A percentile compares a stretch with the other conserved stretches of the same genome.
Evolutionary conservation across 2,113 vertebrate genomes (phyloP).

Genomic region (Cinclus cinclus): DNA sequence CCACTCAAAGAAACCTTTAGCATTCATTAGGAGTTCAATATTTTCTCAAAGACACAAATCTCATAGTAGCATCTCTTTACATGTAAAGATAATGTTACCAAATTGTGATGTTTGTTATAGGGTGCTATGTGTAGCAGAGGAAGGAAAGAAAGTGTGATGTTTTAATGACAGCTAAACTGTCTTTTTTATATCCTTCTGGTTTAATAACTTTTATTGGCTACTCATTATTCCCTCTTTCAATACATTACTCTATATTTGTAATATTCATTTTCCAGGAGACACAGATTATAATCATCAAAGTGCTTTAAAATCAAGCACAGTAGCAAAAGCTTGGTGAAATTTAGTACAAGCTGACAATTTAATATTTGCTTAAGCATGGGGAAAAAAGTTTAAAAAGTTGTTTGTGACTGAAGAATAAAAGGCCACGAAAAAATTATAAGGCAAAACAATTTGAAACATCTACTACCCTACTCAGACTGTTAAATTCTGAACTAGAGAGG

Average conservation of each 20-base stretch:
- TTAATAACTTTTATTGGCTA: conserved; percentile 42
- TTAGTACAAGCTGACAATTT: not conserved
- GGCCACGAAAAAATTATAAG: not conserved
- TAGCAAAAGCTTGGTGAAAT: conserved; percentile 27
- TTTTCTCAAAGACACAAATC: conserved; percentile 29
- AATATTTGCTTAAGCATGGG: conserved; percentile 33
- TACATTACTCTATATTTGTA: not conserved
- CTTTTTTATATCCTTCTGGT: conserved; percentile 17
- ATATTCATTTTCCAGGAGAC: not conserved
- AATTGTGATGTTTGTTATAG: conserved; percentile 7
- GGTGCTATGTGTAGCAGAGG: not conserved
- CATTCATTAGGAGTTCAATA: conserved; percentile 57
- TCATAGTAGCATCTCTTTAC: conserved; percentile 6
- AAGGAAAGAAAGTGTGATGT: conserved; percentile 30
- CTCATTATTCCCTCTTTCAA: conserved; percentile 39
- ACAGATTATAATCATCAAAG: not conserved
- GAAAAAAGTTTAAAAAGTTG: not conserved
- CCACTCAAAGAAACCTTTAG: conserved; percentile 47
- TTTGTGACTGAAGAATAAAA: conserved; percentile 4
- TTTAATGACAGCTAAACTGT: conserved; percentile 45
- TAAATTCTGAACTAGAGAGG: not conserved
- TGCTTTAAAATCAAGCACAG: not conserved
- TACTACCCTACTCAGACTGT: not conserved
- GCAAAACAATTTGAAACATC: not conserved
- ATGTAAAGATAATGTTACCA: conserved; percentile 15